Conservation (phyloP, 2,797 vertebrate genomes). For the Epinephelus malabaricus region DNA sequence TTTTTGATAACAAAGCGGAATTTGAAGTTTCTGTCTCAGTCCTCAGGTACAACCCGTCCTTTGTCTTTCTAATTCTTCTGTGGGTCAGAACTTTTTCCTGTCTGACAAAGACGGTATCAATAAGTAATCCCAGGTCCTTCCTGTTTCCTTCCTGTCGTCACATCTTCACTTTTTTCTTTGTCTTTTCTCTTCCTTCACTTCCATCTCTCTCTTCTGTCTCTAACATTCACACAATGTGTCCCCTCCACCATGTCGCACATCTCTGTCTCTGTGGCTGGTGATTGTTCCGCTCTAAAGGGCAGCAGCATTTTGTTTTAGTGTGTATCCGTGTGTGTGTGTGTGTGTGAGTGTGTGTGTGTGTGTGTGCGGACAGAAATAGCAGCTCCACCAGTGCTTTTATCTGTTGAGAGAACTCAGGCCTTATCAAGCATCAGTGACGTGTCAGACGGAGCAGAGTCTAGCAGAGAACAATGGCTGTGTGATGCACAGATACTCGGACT, state of each 20-base stretch:
- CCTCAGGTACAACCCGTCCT: too few species aligned
- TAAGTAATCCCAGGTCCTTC: too few species aligned
- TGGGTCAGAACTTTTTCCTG: too few species aligned
- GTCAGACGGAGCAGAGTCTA: conserved; percentile 23
- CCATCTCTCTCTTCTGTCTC: neutral
- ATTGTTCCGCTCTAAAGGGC: conserved; percentile 47
- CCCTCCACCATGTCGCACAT: neutral
- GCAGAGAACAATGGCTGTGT: conserved; percentile 19
- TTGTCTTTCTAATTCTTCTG: too few species aligned
- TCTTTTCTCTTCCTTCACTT: neutral
- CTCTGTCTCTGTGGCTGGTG: neutral
- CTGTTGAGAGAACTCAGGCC: conserved; percentile 14
- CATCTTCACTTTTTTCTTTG: neutral
- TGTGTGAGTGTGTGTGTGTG: neutral
- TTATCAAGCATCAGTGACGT: conserved; percentile 41
- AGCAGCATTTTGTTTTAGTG: neutral
- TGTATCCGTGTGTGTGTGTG: neutral
- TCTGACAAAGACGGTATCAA: too few species aligned
- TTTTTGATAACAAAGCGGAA: too few species aligned
- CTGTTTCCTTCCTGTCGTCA: neutral
- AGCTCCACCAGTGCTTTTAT: conserved; percentile 25
- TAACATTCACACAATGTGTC: neutral
- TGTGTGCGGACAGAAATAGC: conserved; percentile 13
- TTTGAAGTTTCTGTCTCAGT: too few species aligned
- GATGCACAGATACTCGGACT: conserved; percentile 10